These are phyloP conservation scores for Hypomesus transpacificus DNA, from an alignment of 2,113 vertebrate species.

Conservation along the genomic window DNA sequence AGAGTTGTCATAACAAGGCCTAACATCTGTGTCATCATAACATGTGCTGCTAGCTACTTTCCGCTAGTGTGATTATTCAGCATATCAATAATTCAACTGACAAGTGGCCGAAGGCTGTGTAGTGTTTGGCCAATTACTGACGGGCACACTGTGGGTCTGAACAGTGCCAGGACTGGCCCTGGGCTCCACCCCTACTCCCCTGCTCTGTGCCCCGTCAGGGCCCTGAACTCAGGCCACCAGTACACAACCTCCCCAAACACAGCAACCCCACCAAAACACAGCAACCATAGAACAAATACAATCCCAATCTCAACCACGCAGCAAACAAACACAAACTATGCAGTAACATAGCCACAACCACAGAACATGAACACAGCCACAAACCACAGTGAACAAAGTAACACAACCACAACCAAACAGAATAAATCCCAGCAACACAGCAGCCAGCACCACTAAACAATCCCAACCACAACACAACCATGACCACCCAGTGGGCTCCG, in stretches of 20 bases:
- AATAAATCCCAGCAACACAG: too few relatives aligned
- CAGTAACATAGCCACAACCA: too few relatives aligned
- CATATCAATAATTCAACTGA: constrained; percentile 68
- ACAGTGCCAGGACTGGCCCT: constrained; percentile 56
- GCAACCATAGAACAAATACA: not conserved
- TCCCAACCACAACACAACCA: too few relatives aligned
- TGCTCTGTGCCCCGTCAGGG: constrained; percentile 61
- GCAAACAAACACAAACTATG: too few relatives aligned
- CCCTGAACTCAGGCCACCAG: constrained; percentile 57
- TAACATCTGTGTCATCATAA: constrained; percentile 24
- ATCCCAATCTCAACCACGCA: too few relatives aligned
- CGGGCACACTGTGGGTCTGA: constrained; percentile 63
- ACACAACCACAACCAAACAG: too few relatives aligned
- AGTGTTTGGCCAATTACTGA: constrained; percentile 70
- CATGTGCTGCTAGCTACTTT: constrained; percentile 36
- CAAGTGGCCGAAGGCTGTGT: constrained; percentile 63
- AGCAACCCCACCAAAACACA: not conserved
- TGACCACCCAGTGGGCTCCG: too few relatives aligned
- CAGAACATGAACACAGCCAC: too few relatives aligned
- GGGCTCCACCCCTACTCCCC: constrained; percentile 44
- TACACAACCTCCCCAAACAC: constrained; percentile 52
- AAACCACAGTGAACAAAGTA: too few relatives aligned
- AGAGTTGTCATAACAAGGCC: constrained; percentile 18
- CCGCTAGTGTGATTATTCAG: constrained; percentile 55
- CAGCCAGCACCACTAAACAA: too few relatives aligned